Evolutionary conservation across 1,140 invertebrate genomes (phyloP).

Genomic region (Monochamus saltuarius): DNA sequence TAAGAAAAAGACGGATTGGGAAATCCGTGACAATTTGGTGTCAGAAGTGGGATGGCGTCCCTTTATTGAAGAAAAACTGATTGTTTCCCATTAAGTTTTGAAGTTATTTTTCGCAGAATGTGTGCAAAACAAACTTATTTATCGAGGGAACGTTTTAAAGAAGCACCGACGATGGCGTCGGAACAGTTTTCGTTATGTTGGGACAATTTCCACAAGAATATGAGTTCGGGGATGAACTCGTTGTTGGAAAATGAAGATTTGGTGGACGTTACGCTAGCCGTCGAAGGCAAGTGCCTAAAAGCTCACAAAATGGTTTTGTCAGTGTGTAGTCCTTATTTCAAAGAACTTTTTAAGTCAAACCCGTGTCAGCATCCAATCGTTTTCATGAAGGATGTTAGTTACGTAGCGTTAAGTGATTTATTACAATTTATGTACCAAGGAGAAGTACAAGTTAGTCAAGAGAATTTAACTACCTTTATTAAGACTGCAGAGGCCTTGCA

Average conservation of each 20-base stretch:
- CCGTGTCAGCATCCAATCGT: conserved; percentile 64
- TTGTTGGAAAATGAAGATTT: conserved; percentile 66
- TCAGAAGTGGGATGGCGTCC: too few species aligned
- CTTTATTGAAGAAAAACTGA: too few species aligned
- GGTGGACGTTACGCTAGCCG: conserved; percentile 72
- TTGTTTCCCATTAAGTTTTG: too few species aligned
- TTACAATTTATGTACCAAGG: conserved; percentile 85
- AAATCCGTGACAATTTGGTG: too few species aligned
- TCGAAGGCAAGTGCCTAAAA: conserved; percentile 68
- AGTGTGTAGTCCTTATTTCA: conserved; percentile 74
- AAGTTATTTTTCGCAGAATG: too few species aligned
- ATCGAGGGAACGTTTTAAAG: too few species aligned
- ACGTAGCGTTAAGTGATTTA: conserved; percentile 73
- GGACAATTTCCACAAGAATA: conserved; percentile 67
- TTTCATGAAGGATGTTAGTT: conserved; percentile 76
- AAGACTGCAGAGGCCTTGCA: conserved; percentile 85
- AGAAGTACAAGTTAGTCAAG: conserved; percentile 88
- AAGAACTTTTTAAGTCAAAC: conserved; percentile 64
- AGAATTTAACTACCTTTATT: conserved; percentile 82
- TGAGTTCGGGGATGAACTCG: conserved; percentile 62
- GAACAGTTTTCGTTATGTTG: conserved; percentile 66
- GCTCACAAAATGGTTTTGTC: conserved; percentile 72
- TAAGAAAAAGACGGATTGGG: too few species aligned
- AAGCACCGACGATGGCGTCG: too few species aligned
- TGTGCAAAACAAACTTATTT: too few species aligned